Evolutionary conservation across 2,113 vertebrate species (phyloP).

Genomic region (Thalassoma bifasciatum): DNA sequence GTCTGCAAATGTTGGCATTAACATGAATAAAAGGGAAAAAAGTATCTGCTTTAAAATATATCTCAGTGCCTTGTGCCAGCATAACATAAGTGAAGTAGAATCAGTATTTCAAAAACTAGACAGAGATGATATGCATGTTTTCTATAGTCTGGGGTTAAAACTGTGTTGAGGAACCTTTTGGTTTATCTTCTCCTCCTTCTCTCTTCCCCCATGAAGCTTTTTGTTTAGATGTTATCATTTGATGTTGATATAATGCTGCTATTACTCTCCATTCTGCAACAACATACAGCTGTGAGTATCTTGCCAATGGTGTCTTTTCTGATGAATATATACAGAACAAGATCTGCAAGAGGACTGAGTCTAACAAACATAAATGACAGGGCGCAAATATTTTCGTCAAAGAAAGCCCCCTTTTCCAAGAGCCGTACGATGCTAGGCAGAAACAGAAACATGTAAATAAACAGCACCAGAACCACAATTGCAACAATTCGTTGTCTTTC

Average conservation of each 20-base stretch:
- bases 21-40: too few species aligned
- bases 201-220: neutral
- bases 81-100: too few species aligned
- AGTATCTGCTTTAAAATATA: too few species aligned
- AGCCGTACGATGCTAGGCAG: accelerated
- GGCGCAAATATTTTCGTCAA: neutral
- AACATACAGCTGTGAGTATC: neutral
- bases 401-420: accelerated
- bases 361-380: neutral
- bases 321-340: neutral
- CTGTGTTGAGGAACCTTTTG: too few species aligned
- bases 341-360: conserved; percentile 9
- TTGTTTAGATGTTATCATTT: neutral
- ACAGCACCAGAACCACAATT: conserved; percentile 33
- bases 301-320: neutral
- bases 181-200: neutral
- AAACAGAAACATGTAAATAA: conserved; percentile 23
- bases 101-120: too few species aligned
- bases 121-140: too few species aligned
- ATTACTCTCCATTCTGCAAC: neutral
- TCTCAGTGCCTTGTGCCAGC: too few species aligned
- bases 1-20: too few species aligned
- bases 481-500: conserved; percentile 37
- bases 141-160: too few species aligned
- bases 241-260: neutral